Percentiles rank a stretch among this genome's conserved stretches.
Conservation (phyloP, 2,888 invertebrate species). For the Hermodice carunculata region DNA sequence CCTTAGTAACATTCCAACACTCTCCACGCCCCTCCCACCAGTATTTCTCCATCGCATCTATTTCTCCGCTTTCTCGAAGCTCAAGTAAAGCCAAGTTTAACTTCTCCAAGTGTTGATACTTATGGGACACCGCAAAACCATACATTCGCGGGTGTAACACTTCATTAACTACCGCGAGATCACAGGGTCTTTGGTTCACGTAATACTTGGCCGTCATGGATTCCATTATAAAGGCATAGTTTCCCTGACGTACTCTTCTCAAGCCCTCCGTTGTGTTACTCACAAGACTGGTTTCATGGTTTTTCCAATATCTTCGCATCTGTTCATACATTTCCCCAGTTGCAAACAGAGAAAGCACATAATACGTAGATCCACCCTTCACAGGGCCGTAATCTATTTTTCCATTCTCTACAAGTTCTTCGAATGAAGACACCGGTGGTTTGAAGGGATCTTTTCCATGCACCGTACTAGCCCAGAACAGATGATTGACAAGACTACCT, state of each 20-base stretch:
- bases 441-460: slow-evolving; percentile 9
- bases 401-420: slow-evolving; percentile 16
- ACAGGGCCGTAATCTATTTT: slow-evolving; percentile 19
- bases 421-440: slow-evolving; percentile 10
- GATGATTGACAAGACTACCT: slow-evolving; percentile 30
- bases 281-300: not conserved
- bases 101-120: slow-evolving; percentile 13
- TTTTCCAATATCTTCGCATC: slow-evolving; percentile 21
- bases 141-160: slow-evolving; percentile 27
- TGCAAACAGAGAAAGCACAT: not conserved
- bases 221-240: slow-evolving; percentile 40
- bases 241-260: slow-evolving; percentile 1
- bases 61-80: slow-evolving; percentile 35
- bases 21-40: slow-evolving; percentile 28
- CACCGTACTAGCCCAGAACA: slow-evolving; percentile 38
- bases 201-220: slow-evolving; percentile 26
- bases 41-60: slow-evolving; percentile 32
- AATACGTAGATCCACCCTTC: slow-evolving; percentile 11
- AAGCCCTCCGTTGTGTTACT: slow-evolving; percentile 4
- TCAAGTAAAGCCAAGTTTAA: slow-evolving; percentile 28
- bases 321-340: not conserved
- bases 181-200: slow-evolving; percentile 27
- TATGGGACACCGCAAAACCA: slow-evolving; percentile 32
- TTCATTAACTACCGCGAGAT: slow-evolving; percentile 28
- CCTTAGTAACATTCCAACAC: slow-evolving; percentile 30